Evolutionary conservation across 2,888 invertebrate genomes (phyloP), one percentile per base, ranked within the genome.

Genomic region (Eupithecia vulgata): DNA sequence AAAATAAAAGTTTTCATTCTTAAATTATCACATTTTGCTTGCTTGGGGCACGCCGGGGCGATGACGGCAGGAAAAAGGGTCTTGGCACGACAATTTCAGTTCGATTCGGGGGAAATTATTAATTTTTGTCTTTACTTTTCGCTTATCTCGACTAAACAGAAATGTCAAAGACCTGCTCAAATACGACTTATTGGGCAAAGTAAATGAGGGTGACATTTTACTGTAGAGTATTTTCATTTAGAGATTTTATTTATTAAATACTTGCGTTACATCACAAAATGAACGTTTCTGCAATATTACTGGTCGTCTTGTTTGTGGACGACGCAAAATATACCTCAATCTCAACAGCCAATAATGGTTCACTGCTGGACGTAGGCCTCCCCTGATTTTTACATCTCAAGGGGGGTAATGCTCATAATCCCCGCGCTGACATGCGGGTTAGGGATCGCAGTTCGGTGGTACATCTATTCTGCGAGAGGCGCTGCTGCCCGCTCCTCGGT

Each of bases 101-200:
- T 79, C 76, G 78, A 78, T 79, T 74, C 66, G 68, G 65, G 67
- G 71, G 72, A 78, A 78, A 78, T 76, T 75, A 79, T 64, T 68
- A 74, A 74, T 76, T 76, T 75, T 76, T 74, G 71, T 67, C 67
- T 79, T 76, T 75, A 75, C 72, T 75, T 76, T 79, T 74, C 74
- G 72, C 72, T 77, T 79, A 76, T 79, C 74, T 72, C 73, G 73
- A 76, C 73, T 72, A 74, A 79, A 76, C 76, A 78, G 71, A 35
- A 69, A 72, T 67, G 10, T n/a, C 34, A 17, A 61, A 62, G 57
- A 72, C 12, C 67, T 62, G 62, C 62, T 72, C 68, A 52, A 71
- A 73, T 71, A 34, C 67, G 70, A 77, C 78, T 68, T 61, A 65
- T 48, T 42, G 52, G 17, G 48, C 21, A 37, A 37, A 61, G 52